A percentile compares a stretch with the other conserved stretches of the same genome.
Evolutionary conservation across 2,888 invertebrate genomes (phyloP).

Genomic region (Xylota sylvarum): DNA sequence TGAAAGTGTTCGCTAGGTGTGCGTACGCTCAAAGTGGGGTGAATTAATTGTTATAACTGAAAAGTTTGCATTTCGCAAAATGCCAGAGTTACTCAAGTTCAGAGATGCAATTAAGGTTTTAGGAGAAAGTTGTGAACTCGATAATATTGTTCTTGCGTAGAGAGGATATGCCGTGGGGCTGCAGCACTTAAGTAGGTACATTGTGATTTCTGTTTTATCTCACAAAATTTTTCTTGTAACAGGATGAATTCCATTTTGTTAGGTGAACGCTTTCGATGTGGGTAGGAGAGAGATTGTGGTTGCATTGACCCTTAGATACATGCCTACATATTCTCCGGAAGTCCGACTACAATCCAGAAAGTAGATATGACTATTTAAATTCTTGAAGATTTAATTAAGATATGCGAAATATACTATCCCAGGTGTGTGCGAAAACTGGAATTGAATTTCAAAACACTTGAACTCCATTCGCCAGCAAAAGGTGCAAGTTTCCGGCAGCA

Average conservation of each 20-base stretch:
- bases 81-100: conserved; percentile 34
- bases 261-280: conserved; percentile 22
- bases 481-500: too few relatives aligned
- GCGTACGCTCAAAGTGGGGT: conserved; percentile 11
- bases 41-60: conserved; percentile 61
- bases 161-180: background rate
- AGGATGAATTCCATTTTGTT: conserved; percentile 29
- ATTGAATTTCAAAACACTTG: background rate
- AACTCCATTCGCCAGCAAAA: background rate
- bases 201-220: conserved; percentile 9
- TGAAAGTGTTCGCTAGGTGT: conserved; percentile 1
- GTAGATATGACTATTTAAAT: background rate
- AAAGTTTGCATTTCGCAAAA: conserved; percentile 46
- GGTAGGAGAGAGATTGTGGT: background rate
- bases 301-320: background rate
- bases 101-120: conserved; percentile 29
- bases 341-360: too few relatives aligned
- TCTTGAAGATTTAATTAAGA: conserved; percentile 51
- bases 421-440: background rate
- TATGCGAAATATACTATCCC: conserved; percentile 15
- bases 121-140: conserved; percentile 22
- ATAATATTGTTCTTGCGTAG: conserved; percentile 9
- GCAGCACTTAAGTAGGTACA: background rate
- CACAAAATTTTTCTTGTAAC: background rate
- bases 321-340: too few relatives aligned